Percentiles rank a stretch among this genome's conserved stretches.
Conservation (phyloP, 1,140 invertebrate genomes). For the Heliothis virescens region DNA sequence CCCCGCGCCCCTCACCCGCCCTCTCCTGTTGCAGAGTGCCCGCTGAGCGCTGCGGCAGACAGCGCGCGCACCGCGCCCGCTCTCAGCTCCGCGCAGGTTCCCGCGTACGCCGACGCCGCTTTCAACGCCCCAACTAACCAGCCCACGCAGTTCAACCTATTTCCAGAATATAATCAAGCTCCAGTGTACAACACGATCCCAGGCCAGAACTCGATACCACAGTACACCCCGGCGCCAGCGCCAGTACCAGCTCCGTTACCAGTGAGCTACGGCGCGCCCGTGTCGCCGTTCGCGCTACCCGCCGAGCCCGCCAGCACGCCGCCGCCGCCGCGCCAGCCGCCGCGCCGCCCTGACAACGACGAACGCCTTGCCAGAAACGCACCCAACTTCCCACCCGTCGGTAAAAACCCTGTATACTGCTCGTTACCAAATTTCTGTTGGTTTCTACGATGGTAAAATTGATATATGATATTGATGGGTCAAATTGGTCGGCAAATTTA, state of each 20-base stretch:
- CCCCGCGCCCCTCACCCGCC: neutral
- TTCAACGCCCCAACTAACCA: neutral
- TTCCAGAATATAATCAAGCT: neutral
- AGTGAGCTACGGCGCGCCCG: neutral
- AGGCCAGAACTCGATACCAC: no score
- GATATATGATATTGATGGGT: no score
- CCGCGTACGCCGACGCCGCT: neutral
- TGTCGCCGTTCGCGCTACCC: neutral
- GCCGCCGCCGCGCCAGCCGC: neutral
- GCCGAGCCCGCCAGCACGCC: neutral
- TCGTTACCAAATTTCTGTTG: neutral
- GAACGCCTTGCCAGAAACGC: neutral
- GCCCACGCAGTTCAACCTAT: neutral
- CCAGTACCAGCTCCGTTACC: neutral
- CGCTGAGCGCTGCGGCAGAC: neutral
- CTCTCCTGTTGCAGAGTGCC: neutral
- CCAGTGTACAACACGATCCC: neutral
- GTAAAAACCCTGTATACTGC: neutral
- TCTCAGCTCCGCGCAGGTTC: no score
- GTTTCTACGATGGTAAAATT: no score
- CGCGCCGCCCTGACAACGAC: neutral
- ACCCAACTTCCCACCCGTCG: constrained; percentile 17
- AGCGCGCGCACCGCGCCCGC: neutral
- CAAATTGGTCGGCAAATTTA: no score
- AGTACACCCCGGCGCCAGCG: no score